Conservation (phyloP, 2,797 vertebrate species). For the Manis javanica region DNA sequence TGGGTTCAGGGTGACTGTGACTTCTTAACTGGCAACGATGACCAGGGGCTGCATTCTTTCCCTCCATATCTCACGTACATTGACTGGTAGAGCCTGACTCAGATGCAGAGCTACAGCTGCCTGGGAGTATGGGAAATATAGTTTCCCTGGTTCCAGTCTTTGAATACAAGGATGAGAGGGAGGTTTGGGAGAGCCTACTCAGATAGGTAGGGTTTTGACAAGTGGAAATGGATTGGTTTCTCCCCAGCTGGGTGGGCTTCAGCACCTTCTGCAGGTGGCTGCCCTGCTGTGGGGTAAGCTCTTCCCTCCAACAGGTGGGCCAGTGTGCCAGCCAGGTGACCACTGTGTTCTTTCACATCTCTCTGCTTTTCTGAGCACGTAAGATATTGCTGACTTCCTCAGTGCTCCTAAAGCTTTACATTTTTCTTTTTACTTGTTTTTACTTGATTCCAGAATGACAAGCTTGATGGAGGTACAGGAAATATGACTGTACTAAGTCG, state of each 20-base stretch:
- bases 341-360: rapidly evolving
- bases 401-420: background rate
- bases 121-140: background rate
- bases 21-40: background rate
- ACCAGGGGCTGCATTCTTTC: background rate
- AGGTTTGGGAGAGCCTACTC: background rate
- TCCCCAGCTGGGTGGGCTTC: background rate
- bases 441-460: background rate
- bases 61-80: rapidly evolving
- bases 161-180: background rate
- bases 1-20: background rate
- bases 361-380: background rate
- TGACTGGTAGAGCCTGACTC: background rate
- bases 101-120: background rate
- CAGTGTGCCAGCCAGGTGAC: background rate
- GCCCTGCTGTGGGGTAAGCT: no score
- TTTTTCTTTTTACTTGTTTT: background rate
- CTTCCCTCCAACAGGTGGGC: background rate
- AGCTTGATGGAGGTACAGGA: background rate
- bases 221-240: background rate
- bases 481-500: rapidly evolving
- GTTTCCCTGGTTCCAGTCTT: background rate
- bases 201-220: background rate
- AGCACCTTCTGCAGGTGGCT: background rate
- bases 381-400: background rate